Evolutionary conservation across 2,113 vertebrate genomes (phyloP).

Genomic region (Hipposideros armiger): DNA sequence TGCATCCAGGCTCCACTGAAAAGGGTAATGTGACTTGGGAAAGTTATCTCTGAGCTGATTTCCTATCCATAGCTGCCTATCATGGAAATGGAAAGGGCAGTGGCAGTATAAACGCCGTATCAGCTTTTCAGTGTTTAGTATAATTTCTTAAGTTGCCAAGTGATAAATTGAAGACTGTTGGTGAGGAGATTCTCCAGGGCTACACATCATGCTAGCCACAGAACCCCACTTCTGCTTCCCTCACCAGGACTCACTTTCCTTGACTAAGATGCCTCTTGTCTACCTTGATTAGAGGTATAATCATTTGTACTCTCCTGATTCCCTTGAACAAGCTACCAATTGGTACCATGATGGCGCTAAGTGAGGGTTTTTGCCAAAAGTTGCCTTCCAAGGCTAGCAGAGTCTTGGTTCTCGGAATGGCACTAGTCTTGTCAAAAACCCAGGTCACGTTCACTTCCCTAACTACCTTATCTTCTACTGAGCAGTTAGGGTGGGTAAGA

Average conservation of each 20-base stretch:
- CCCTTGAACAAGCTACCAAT: neutral
- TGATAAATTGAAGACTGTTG: neutral
- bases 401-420: neutral
- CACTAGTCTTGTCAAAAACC: neutral
- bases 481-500: neutral
- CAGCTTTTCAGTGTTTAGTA: neutral
- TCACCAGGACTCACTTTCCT: neutral
- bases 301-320: neutral
- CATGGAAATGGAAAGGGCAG: neutral
- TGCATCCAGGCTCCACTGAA: neutral
- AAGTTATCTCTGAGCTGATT: neutral
- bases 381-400: neutral
- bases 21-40: neutral
- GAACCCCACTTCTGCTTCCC: neutral
- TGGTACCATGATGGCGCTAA: neutral
- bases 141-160: neutral
- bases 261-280: neutral
- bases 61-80: neutral
- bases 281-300: neutral
- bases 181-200: neutral
- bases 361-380: neutral
- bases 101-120: neutral
- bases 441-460: neutral
- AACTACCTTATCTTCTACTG: neutral
- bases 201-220: neutral